Conservation (phyloP, 2,888 invertebrate genomes). For the Hedya salicella region DNA sequence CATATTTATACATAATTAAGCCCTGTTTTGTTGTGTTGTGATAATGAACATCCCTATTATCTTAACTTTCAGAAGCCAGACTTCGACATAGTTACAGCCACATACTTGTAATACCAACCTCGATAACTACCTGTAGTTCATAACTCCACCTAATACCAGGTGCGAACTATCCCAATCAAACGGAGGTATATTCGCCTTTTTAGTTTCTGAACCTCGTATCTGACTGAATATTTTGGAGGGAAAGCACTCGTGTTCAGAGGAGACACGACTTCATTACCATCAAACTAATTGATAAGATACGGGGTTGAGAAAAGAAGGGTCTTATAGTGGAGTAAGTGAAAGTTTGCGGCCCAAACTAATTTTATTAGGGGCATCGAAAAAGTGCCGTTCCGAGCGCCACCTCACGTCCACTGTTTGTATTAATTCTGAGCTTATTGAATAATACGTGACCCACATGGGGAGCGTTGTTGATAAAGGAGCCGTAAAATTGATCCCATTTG, state of each 20-base stretch:
- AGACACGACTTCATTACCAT: too few species aligned
- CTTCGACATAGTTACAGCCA: slow-evolving; percentile 1
- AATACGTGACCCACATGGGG: slow-evolving; percentile 45
- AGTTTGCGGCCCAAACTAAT: slow-evolving; percentile 21
- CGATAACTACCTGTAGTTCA: not conserved
- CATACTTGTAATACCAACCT: not conserved
- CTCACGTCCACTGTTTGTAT: slow-evolving; percentile 45
- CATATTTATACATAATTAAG: too few species aligned
- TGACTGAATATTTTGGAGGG: too few species aligned
- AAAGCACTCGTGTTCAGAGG: too few species aligned
- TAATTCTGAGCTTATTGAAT: slow-evolving; percentile 48
- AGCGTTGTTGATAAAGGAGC: slow-evolving; percentile 39
- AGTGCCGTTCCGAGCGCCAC: slow-evolving; percentile 37
- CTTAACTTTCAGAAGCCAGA: too few species aligned
- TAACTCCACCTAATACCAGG: slow-evolving; percentile 15
- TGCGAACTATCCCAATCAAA: slow-evolving; percentile 37
- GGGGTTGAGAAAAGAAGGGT: too few species aligned
- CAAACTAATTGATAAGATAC: too few species aligned
- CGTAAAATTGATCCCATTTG: slow-evolving; percentile 41
- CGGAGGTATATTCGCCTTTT: slow-evolving; percentile 17
- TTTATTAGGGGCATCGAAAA: slow-evolving; percentile 43
- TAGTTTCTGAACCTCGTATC: too few species aligned
- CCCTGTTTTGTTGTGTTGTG: too few species aligned
- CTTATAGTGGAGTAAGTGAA: slow-evolving; percentile 11
- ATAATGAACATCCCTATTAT: too few species aligned